These are phyloP conservation scores for Lepisosteus oculatus DNA, from an alignment of 2,113 vertebrate genomes.

Conservation along the genomic window DNA sequence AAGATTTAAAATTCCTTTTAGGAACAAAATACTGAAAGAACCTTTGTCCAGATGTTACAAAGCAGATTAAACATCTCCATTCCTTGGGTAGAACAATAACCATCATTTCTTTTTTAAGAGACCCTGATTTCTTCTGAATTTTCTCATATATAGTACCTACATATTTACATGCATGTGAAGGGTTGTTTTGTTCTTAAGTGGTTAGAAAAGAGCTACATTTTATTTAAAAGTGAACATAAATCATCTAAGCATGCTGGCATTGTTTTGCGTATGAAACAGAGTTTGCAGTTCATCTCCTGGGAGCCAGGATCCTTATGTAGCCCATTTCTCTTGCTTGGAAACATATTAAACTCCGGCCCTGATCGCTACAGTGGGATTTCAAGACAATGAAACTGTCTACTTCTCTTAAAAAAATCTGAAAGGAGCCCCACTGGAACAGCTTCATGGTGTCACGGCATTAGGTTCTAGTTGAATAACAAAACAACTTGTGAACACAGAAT, in stretches of 20 bases:
- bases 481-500: conserved; percentile 6
- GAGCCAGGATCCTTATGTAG: conserved; percentile 8
- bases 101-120: too few species aligned
- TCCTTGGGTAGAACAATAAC: too few species aligned
- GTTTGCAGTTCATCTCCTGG: conserved; percentile 18
- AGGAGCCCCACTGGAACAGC: conserved; percentile 13
- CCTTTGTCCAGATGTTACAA: too few species aligned
- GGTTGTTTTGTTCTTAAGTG: too few species aligned
- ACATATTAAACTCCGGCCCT: conserved; percentile 19
- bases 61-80: too few species aligned
- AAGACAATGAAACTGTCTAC: conserved; percentile 32
- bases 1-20: too few species aligned
- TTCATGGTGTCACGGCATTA: not conserved
- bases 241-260: not conserved
- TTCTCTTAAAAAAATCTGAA: conserved; percentile 17
- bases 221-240: conserved; percentile 26
- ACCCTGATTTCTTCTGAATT: too few species aligned
- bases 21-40: too few species aligned
- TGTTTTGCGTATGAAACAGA: conserved; percentile 8
- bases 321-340: conserved; percentile 4
- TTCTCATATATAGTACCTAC: too few species aligned
- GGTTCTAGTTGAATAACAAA: not conserved
- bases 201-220: too few species aligned
- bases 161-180: not conserved
- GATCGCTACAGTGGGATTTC: conserved; percentile 18